Evolutionary conservation across 2,888 invertebrate species (phyloP), one percentile per base, ranked within the genome.

Genomic region (Platycheirus albimanus): DNA sequence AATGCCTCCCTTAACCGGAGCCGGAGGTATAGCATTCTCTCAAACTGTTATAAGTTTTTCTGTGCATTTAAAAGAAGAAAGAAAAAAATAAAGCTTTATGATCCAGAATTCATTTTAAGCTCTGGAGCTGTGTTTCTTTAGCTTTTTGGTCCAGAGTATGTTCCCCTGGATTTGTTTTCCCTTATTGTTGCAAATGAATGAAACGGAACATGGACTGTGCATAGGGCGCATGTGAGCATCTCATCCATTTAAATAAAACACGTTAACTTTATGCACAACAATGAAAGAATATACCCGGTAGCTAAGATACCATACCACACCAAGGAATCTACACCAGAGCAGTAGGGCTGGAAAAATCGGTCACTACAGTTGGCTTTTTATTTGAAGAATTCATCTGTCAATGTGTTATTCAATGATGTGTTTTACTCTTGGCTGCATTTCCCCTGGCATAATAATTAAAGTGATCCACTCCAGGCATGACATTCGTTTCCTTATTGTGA

Each of bases 291-390:
- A 54, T 45, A 83, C 72, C 63, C 67, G 72, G 56, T 72, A 19
- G 54, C 66, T 51, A 56, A 41, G 61, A 49, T 72, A 36, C 30
- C n/a, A n/a, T n/a, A n/a, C n/a, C n/a, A n/a, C n/a, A n/a, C n/a
- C 64, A 51, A 56, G 33, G 47, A 45, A 49, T 54, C 41, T 36
- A 56, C 51, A 72, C 33, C 38, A 38, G 49, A 77, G 56, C 63
- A 83, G 83, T 83, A 83, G 72, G 67, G 54, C 63, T 78, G 56
- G 36, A 47, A 78, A 83, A 83, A 69, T 83, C 77, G 77, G 83
- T 83, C 77, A 72, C 67, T 77, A 77, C 66, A 83, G 83, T 83
- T 77, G 77, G 61, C 71, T 13, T 52, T 52, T 30, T n/a, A 66
- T 72, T 54, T 13, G 61, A 52, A 7, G 30, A 61, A n/a, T 69